phyloP scores from a whole-genome alignment of 23 tunicate genomes.

The Clavelina lepadiformis region DNA sequence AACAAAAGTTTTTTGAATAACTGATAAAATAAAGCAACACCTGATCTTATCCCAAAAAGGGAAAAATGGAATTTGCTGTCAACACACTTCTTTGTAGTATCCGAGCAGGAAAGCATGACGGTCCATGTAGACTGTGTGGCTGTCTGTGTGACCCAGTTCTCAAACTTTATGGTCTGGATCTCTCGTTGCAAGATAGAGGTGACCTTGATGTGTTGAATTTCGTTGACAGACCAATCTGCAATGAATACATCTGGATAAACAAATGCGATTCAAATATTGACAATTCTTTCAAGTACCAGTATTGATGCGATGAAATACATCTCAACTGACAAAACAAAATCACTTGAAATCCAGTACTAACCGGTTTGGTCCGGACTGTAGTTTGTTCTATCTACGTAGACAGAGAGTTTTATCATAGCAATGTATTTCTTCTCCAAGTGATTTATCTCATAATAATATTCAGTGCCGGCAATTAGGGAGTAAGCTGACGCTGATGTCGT shows the following conservation, averaged over 20 bases:
- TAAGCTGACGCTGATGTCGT: too few relatives aligned
- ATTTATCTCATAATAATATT: slow-evolving; percentile 35
- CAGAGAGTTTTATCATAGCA: slow-evolving; percentile 6
- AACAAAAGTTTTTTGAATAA: too few relatives aligned
- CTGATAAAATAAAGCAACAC: too few relatives aligned
- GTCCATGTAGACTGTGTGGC: slow-evolving; percentile 10
- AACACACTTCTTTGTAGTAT: neutral
- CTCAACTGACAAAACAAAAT: too few relatives aligned
- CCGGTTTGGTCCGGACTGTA: slow-evolving; percentile 40
- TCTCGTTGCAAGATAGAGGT: slow-evolving; percentile 14
- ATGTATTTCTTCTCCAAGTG: neutral
- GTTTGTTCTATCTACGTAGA: slow-evolving; percentile 19
- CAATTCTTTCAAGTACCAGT: too few relatives aligned
- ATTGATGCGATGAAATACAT: too few relatives aligned
- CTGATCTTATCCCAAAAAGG: slow-evolving; percentile 21
- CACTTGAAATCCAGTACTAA: too few relatives aligned
- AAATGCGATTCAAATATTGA: too few relatives aligned
- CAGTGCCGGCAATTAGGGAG: slow-evolving; percentile 21
- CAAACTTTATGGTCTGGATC: slow-evolving; percentile 16
- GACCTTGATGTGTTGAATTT: slow-evolving; percentile 12
- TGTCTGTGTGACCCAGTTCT: slow-evolving; percentile 19
- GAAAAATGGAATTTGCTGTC: slow-evolving; percentile 2
- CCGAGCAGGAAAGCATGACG: slow-evolving; percentile 3
- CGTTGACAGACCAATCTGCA: slow-evolving; percentile 23
- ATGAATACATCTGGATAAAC: too few relatives aligned